Base-by-base conservation (phyloP, 1,140 invertebrate genomes). In the Monomorium pharaonis region DNA sequence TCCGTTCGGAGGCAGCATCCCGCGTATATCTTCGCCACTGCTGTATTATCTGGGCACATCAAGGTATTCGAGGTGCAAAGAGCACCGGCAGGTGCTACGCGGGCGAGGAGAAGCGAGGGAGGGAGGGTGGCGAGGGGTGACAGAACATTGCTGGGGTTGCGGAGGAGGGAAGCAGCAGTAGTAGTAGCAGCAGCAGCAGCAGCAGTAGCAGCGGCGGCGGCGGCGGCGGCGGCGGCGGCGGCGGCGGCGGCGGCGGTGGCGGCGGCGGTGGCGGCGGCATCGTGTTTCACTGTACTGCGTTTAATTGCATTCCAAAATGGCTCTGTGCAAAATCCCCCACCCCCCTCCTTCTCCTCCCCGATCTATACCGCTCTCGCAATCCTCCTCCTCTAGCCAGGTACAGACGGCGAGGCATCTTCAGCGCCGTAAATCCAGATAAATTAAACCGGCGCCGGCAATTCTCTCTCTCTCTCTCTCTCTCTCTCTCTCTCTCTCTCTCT, bases 221-320 rank as follows among this genome's bases (percentile, higher is more conserved):
- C 81, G 75, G 33, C 84, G 14, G 12, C 60, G 75, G 74, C 70
- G 70, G 62, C 76, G 67, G 42, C 54, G 27, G 58, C 75, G 60
- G 18, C 51, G 63, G 74, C 69, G 74, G 62, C 58, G 63, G 62
- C 10, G n/a, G 44, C 67, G 63, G 72, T 18, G 44, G 56, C 58
- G 30, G 42, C 69, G 14, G 58, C 58, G 65, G 83, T 33, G 77
- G 49, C 58, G 74, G 75, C 58, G 75, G 87, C 86, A 44, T 94
- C 92, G 86, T 76, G 85, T 94, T 94, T 93, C 94, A 93, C 90
- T 93, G 91, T 90, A 90, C 92, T 92, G 92, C 90, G 92, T 94
- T 94, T 95, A 94, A 95, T 95, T 95, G 93, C 94, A 95, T 95
- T 95, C 94, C 94, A 92, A 92, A 90, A 91, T 91, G 89, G 91